These are phyloP conservation scores for Panurus biarmicus DNA, from an alignment of 2,113 vertebrate genomes.

Conservation along the genomic window DNA sequence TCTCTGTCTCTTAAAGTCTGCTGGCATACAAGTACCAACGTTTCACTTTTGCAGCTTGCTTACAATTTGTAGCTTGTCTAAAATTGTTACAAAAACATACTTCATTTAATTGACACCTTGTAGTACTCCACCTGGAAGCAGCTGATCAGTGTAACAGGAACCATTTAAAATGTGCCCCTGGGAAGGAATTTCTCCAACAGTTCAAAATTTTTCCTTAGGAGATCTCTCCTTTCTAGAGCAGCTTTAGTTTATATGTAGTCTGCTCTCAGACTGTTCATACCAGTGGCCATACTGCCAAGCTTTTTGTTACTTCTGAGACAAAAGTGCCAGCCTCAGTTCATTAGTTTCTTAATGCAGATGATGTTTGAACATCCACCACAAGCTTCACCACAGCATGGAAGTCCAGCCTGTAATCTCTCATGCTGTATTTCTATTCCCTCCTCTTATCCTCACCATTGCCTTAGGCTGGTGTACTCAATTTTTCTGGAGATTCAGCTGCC, in stretches of 20 bases:
- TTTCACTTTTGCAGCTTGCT: background rate
- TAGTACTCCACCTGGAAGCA: constrained; percentile 24
- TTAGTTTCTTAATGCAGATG: background rate
- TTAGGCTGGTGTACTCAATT: background rate
- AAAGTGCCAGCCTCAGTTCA: background rate
- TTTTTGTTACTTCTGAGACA: background rate
- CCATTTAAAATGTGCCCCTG: background rate
- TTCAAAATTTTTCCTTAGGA: background rate
- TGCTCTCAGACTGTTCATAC: constrained; percentile 6
- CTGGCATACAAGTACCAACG: background rate
- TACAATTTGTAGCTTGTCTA: constrained; percentile 6
- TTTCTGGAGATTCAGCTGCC: constrained; percentile 57
- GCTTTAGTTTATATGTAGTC: background rate
- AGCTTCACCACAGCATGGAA: background rate
- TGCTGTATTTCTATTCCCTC: background rate
- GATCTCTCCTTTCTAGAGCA: background rate
- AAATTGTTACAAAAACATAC: constrained; percentile 4
- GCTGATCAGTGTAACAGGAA: background rate
- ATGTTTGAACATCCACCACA: background rate
- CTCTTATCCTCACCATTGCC: background rate
- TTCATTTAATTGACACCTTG: constrained; percentile 19
- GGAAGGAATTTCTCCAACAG: background rate
- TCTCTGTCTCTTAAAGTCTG: background rate
- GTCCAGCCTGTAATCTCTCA: background rate
- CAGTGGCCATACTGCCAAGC: background rate